Evolutionary conservation across 1,140 invertebrate species (phyloP), one percentile per base, ranked within the genome.

Genomic region (Sinonovacula constricta): DNA sequence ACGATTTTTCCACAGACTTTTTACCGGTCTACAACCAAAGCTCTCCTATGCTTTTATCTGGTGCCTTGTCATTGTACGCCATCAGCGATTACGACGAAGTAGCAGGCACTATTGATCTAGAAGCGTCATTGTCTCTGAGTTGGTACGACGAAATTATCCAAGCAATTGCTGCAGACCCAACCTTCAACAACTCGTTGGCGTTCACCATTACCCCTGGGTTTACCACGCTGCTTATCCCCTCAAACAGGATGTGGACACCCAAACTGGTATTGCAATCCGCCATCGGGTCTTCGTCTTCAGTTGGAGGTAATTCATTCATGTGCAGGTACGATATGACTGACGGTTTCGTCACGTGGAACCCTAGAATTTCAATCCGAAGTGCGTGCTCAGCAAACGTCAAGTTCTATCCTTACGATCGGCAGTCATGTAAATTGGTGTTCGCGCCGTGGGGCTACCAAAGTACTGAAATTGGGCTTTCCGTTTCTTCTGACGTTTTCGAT

Each of bases 371-470:
- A 45, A 24, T 72, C 7, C 22, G 30, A 4, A 49, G 34, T 14
- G 36, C 70, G 5, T 74, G 70, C 49, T 31, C 57, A 10, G 24
- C 59, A 31, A 59, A 74, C 22, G 45, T 74, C 15, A 74, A 57
- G 0, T 74, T 30, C 49, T 74, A 53, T 26, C 70, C 70, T 1
- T 62, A 63, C 31, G 70, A 74, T 18, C 31, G 18, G 12, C 70
- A 74, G 59, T n/a, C 26, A 31, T 74, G 70, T 36, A 34, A 7
- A 14, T 74, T 74, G 22, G 24, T n/a, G 1, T 74, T 74, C n/a
- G 14, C 26, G 22, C 5, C 60, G 14, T 74, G 57, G 70, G 59
- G 31, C 1, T 15, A 74, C 34, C n/a, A 60, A 14, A 26, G 5
- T n/a, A 18, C 4, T n/a, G 54, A 68, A 14, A 31, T 78, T 10